A percentile compares a stretch with the other conserved stretches of the same genome.
phyloP scores from a whole-genome alignment of 2,797 vertebrate species.

The Ispidina picta region DNA sequence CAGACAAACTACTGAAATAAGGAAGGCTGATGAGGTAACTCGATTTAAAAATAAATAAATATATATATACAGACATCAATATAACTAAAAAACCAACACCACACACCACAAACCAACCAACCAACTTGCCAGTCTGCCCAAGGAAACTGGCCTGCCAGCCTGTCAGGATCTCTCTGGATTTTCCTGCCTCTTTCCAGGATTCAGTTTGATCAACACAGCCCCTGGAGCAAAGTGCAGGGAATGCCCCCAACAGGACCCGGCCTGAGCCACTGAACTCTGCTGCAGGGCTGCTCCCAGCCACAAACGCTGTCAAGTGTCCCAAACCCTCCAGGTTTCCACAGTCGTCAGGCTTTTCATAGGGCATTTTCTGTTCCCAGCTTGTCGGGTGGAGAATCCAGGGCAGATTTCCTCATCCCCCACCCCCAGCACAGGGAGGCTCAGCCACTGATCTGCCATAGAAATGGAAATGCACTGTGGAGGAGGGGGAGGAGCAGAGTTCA shows the following conservation, averaged over 20 bases:
- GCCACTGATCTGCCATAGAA: conserved; percentile 39
- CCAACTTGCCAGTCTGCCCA: conserved; percentile 21
- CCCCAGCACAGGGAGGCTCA: background rate
- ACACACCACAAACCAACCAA: background rate
- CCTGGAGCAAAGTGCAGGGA: background rate
- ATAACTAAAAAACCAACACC: too few species aligned
- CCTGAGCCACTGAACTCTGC: background rate
- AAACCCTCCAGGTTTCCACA: background rate
- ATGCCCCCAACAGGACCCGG: background rate
- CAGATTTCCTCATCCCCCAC: conserved; percentile 33
- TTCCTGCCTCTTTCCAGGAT: conserved; percentile 55
- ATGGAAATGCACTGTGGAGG: conserved; percentile 42
- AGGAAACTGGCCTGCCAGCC: conserved; percentile 51
- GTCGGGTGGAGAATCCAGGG: background rate
- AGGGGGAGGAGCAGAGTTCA: conserved; percentile 17
- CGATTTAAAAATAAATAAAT: background rate
- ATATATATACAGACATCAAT: too few species aligned
- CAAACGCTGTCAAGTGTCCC: too few species aligned
- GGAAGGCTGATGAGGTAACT: conserved; percentile 22
- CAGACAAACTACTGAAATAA: conserved; percentile 41
- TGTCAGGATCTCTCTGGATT: conserved; percentile 49
- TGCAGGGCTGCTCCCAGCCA: background rate
- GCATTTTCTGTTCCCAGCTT: background rate
- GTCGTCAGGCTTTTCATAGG: background rate
- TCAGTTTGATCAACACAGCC: conserved; percentile 34